Evolutionary conservation across 2,113 vertebrate species (phyloP).

Genomic region (Tautogolabrus adspersus): DNA sequence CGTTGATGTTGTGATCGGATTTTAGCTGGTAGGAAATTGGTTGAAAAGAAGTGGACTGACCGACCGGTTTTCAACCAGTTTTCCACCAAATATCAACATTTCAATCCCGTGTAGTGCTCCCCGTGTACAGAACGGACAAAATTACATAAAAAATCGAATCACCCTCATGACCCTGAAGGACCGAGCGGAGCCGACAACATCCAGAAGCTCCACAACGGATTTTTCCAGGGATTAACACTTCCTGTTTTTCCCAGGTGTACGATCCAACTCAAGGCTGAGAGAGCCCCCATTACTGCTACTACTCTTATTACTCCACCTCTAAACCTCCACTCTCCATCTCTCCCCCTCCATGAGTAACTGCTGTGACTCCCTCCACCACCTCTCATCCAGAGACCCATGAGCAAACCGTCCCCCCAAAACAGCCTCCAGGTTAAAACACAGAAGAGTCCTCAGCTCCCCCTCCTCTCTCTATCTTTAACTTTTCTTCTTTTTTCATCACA

Average conservation of each 20-base stretch:
- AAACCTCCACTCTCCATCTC: slow-evolving; percentile 47
- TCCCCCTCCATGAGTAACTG: slow-evolving; percentile 47
- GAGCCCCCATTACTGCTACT: slow-evolving; percentile 21
- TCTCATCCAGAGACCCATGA: slow-evolving; percentile 49
- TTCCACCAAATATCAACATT: too few relatives aligned
- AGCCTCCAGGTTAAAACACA: slow-evolving; percentile 52
- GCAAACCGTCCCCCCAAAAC: slow-evolving; percentile 37
- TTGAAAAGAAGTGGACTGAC: too few relatives aligned
- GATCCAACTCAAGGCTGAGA: slow-evolving; percentile 30
- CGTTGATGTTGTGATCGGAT: too few relatives aligned
- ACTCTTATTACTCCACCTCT: slow-evolving; percentile 50
- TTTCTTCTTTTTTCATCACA: slow-evolving; percentile 44
- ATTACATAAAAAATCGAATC: too few relatives aligned
- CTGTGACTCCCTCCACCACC: slow-evolving; percentile 37
- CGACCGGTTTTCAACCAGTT: too few relatives aligned
- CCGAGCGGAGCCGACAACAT: not conserved
- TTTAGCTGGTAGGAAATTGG: too few relatives aligned
- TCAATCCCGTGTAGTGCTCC: too few relatives aligned
- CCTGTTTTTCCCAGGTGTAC: slow-evolving; percentile 63
- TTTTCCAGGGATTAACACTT: slow-evolving; percentile 38
- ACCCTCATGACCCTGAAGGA: slow-evolving; percentile 2
- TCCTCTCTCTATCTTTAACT: slow-evolving; percentile 23
- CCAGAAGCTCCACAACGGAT: slow-evolving; percentile 25
- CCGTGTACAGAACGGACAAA: too few relatives aligned
- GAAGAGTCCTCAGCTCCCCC: slow-evolving; percentile 20